Evolutionary conservation across 2,797 vertebrate genomes (phyloP), one percentile per base, ranked within the genome.

Genomic region (Sarcophilus harrisii): DNA sequence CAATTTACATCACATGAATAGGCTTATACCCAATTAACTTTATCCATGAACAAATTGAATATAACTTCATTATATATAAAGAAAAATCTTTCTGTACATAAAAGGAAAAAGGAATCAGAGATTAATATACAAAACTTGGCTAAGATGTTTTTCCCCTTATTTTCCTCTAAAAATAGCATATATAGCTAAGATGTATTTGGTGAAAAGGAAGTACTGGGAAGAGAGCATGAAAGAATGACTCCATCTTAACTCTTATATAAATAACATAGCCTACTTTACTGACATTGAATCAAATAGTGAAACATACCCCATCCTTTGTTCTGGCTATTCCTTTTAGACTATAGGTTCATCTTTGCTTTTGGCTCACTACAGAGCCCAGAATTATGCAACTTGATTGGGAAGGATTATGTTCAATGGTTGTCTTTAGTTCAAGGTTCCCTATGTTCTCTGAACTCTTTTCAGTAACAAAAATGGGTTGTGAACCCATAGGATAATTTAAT

Each of bases 81-180:
- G 81, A 95, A 97, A 93, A 95, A 4, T 3, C 0, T 81, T 73
- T 91, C 91, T 96, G 91, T 94, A 49, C 73, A 93, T 55, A 87
- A 94, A 94, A 91, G 18, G 45, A 45, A 93, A 45, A 95, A 55
- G 28, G 16, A 90, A 57, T 87, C 38, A 87, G 54, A 91, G 11
- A 97, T 95, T 94, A 95, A 94, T 89, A 81, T 91, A 93, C 52
- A 96, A 60, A 94, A 96, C n/a, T 11, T 95, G 92, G 89, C 24
- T 73, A 14, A 57, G 93, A 45, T 94, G 29, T 91, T 95, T 91
- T 10, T 3, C 73, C 32, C 13, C 29, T 94, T 96, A 30, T 94
- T 96, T 90, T 94, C 57, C 29, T 96, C 59, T 59, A 66, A 24
- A 92, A 96, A 93, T 59, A 91, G 57, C 28, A 2, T 45, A 90